These are phyloP conservation scores for Epiblema foenella DNA, from an alignment of 2,888 invertebrate species.

Conservation along the genomic window DNA sequence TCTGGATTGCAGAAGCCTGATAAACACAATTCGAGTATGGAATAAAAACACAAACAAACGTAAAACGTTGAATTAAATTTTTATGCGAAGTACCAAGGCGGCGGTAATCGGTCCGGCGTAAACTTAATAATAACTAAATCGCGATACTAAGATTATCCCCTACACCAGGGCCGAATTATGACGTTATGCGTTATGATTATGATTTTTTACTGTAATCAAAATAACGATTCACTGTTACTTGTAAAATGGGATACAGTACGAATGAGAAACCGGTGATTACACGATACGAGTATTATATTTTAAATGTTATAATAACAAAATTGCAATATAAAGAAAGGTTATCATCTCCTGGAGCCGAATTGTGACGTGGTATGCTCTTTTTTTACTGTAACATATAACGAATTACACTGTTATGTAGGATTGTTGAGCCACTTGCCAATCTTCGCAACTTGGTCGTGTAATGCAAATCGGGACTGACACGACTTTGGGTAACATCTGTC, in stretches of 20 bases:
- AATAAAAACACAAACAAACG: slow-evolving; percentile 55
- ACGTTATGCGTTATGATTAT: slow-evolving; percentile 11
- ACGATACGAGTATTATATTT: background rate
- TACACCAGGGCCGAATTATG: slow-evolving; percentile 46
- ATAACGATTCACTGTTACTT: background rate
- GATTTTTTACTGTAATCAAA: slow-evolving; percentile 12
- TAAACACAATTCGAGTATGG: background rate
- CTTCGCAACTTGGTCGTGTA: too few species aligned
- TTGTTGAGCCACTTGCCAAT: too few species aligned
- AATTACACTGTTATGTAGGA: too few species aligned
- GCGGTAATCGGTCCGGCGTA: slow-evolving; percentile 58
- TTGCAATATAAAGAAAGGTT: background rate
- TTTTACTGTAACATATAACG: background rate
- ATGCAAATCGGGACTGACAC: too few species aligned
- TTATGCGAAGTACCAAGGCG: slow-evolving; percentile 52
- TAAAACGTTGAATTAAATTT: slow-evolving; percentile 61
- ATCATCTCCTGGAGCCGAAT: background rate
- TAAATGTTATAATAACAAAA: background rate
- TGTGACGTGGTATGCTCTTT: background rate
- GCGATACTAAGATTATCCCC: slow-evolving; percentile 55
- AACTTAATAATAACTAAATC: slow-evolving; percentile 60
- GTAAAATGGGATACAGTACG: background rate
- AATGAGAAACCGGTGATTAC: background rate
- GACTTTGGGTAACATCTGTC: too few species aligned
- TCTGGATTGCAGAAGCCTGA: background rate